Evolutionary conservation across 2,113 vertebrate genomes (phyloP), one percentile per base, ranked within the genome.

Genomic region (Grammatotria lemairii): DNA sequence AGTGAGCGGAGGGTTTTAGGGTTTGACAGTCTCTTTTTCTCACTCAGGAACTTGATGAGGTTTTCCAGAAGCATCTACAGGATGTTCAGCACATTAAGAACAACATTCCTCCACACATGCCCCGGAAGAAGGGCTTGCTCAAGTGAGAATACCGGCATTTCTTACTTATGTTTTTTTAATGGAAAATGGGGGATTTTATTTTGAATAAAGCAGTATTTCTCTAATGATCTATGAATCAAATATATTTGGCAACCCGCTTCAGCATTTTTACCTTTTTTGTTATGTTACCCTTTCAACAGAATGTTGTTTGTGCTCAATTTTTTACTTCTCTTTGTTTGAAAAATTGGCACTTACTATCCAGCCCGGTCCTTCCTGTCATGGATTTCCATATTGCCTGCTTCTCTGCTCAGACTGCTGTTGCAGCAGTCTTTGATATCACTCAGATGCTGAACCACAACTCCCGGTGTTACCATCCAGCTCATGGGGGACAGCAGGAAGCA

Each of bases 21-120:
- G 47, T 9, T 19, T 78, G 17, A 78, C 70, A 23, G n/a, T 13
- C 2, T 65, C 90, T 86, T 8, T 89, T n/a, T 91, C 6, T 60
- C 6, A 82, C 87, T 70, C 65, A 97, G 96, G 94, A 94, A 19
- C 47, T 96, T 11, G 94, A 95, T 9, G 53, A 55, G 21, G 88
- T 86, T 12, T 92, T 93, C 51, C 88, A 90, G 75, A 94, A 91
- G 19, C 31, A 95, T 85, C 42, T 93, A 75, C 58, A 89, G 14
- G 83, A 91, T n/a, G 82, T 90, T 5, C 70, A 89, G 19, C 96
- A 96, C 87, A 88, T 97, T 9, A 94, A 89, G 21, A 87, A 96
- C 57, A 95, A 97, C 88, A 87, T 94, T 4, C 96, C 96, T 7
- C 54, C 81, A 42, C 95, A 96, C 89, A 94, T 97, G 92, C 95